These are phyloP conservation scores for Ariopsis seemanni DNA, from an alignment of 2,113 vertebrate genomes.

Conservation along the genomic window DNA sequence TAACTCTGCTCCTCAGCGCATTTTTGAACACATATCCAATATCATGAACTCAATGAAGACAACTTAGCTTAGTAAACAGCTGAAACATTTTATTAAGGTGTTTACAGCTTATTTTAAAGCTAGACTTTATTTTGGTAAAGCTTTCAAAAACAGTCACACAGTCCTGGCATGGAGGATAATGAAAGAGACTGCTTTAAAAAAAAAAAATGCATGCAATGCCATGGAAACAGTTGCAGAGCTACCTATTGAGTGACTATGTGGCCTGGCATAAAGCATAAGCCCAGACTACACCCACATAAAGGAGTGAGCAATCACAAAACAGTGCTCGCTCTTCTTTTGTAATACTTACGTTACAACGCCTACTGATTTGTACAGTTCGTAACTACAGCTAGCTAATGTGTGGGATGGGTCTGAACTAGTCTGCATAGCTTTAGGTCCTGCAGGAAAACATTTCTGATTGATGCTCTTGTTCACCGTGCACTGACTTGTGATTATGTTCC, in stretches of 20 bases:
- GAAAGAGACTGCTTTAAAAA: neutral
- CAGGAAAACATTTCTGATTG: conserved; percentile 15
- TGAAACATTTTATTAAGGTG: neutral
- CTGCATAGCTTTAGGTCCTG: conserved; percentile 16
- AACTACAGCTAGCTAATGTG: neutral
- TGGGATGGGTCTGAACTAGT: conserved; percentile 49
- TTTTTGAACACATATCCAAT: neutral
- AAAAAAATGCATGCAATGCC: conserved; percentile 15
- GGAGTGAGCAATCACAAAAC: conserved; percentile 12
- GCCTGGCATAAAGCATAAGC: conserved; percentile 21
- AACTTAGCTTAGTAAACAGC: neutral
- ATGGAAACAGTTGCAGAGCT: conserved; percentile 30
- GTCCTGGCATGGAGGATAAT: conserved; percentile 1
- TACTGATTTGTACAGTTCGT: neutral
- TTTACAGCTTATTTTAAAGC: conserved; percentile 6
- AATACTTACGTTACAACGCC: neutral
- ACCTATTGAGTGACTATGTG: conserved; percentile 13
- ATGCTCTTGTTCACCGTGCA: neutral
- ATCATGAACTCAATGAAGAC: neutral
- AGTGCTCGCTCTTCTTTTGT: neutral
- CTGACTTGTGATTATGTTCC: neutral
- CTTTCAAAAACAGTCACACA: conserved; percentile 9
- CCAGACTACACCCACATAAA: conserved; percentile 24
- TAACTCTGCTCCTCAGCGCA: neutral
- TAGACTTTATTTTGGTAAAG: conserved; percentile 11